Evolutionary conservation across 2,113 vertebrate genomes (phyloP).

Genomic region (Phrynocephalus versicolor): DNA sequence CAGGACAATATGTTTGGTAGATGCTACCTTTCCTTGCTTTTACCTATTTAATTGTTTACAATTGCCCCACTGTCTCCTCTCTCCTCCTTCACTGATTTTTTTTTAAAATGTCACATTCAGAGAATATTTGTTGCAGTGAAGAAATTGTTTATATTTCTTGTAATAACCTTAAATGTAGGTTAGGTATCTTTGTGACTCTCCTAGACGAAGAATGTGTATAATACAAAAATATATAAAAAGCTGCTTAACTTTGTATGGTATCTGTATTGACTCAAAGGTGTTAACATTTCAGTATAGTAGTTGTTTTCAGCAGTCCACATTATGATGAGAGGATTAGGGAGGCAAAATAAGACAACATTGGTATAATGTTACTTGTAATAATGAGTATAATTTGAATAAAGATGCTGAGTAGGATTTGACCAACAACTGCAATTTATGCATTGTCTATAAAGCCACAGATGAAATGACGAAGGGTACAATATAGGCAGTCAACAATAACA

Average conservation of each 20-base stretch:
- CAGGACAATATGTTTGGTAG: constrained; percentile 64
- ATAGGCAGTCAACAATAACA: constrained; percentile 14
- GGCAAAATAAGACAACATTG: constrained; percentile 31
- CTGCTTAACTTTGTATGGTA: constrained; percentile 45
- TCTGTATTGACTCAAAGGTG: constrained; percentile 36
- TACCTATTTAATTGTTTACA: constrained; percentile 74
- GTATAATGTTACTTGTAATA: constrained; percentile 40
- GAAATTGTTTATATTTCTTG: constrained; percentile 36
- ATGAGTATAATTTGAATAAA: constrained; percentile 23
- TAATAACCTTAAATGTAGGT: constrained; percentile 20
- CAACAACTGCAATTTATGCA: constrained; percentile 19
- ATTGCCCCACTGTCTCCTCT: constrained; percentile 67
- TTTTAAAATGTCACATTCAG: constrained; percentile 60
- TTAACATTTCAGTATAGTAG: constrained; percentile 53
- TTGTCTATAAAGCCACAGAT: background rate
- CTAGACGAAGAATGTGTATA: background rate
- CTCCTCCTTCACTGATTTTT: constrained; percentile 62
- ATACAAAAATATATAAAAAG: constrained; percentile 19
- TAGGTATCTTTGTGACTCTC: constrained; percentile 31
- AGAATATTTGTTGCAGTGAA: constrained; percentile 40
- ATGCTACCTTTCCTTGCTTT: constrained; percentile 67
- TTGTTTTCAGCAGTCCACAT: constrained; percentile 41
- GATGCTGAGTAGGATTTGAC: constrained; percentile 41
- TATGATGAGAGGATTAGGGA: constrained; percentile 32
- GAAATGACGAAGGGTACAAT: background rate